Conservation (phyloP, 2,888 invertebrate species). For the Euproctis similis region DNA sequence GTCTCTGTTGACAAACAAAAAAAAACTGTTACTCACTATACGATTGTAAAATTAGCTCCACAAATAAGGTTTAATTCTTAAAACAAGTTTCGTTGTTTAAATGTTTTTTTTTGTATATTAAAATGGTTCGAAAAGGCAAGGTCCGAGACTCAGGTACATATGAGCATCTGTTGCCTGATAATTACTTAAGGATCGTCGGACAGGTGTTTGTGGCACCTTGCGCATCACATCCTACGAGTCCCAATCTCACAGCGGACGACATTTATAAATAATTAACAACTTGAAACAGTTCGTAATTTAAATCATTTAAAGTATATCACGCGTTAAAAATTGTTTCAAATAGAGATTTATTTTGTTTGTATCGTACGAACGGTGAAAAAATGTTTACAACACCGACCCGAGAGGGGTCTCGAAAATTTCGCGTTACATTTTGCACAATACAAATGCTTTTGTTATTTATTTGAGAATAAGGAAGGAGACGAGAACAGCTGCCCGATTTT, state of each 20-base stretch:
- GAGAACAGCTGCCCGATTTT: conserved; percentile 69
- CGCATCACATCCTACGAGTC: conserved; percentile 46
- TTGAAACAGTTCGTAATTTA: too few relatives aligned
- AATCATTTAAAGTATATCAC: too few relatives aligned
- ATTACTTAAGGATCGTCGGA: conserved; percentile 55
- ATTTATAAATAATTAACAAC: too few relatives aligned
- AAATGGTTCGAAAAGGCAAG: conserved; percentile 19
- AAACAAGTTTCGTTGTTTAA: conserved; percentile 34
- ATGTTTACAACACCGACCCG: conserved; percentile 22
- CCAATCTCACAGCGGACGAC: conserved; percentile 3
- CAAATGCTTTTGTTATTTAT: conserved; percentile 52
- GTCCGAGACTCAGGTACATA: conserved; percentile 49
- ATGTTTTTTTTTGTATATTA: conserved; percentile 29
- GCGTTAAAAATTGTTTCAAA: conserved; percentile 4
- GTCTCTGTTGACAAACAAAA: conserved; percentile 76
- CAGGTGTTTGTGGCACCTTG: conserved; percentile 70
- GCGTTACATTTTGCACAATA: conserved; percentile 72
- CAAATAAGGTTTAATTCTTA: conserved; percentile 12
- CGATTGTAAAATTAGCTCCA: conserved; percentile 3
- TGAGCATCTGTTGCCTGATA: conserved; percentile 67
- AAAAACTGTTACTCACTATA: conserved; percentile 1
- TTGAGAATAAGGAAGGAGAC: conserved; percentile 60
- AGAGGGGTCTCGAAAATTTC: conserved; percentile 39
- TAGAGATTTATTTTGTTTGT: too few relatives aligned
- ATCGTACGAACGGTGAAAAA: too few relatives aligned